Conservation (phyloP, 2,113 vertebrate species). For the Vulpes lagopus region DNA sequence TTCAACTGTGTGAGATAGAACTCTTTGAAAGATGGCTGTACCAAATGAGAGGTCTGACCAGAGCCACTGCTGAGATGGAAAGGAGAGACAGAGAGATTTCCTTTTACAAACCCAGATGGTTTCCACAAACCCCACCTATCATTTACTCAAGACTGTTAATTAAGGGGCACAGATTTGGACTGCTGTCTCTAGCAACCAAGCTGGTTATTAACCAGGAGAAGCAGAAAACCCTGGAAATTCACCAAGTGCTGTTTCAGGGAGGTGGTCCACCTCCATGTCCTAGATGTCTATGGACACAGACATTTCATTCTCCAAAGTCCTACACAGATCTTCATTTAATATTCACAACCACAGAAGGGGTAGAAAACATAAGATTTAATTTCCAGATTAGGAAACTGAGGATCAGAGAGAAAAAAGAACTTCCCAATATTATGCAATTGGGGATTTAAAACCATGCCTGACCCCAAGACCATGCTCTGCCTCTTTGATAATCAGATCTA, state of each 20-base stretch:
- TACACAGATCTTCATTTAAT: not conserved
- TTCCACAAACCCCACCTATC: not conserved
- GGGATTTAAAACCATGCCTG: not conserved
- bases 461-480: accelerated
- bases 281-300: not conserved
- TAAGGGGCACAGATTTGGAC: not conserved
- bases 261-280: no score
- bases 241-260: accelerated
- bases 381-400: not conserved
- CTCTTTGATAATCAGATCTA: not conserved
- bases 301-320: not conserved
- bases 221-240: not conserved
- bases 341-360: not conserved
- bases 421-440: not conserved
- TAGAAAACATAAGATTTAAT: not conserved
- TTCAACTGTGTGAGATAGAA: not conserved
- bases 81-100: not conserved
- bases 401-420: not conserved
- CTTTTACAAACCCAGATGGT: not conserved
- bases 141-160: not conserved
- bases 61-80: not conserved
- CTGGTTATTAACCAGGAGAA: not conserved
- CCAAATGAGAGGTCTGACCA: not conserved
- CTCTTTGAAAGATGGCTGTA: not conserved
- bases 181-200: not conserved